Conservation (phyloP, 2,797 vertebrate species). For the Microctenopoma lineatum region DNA sequence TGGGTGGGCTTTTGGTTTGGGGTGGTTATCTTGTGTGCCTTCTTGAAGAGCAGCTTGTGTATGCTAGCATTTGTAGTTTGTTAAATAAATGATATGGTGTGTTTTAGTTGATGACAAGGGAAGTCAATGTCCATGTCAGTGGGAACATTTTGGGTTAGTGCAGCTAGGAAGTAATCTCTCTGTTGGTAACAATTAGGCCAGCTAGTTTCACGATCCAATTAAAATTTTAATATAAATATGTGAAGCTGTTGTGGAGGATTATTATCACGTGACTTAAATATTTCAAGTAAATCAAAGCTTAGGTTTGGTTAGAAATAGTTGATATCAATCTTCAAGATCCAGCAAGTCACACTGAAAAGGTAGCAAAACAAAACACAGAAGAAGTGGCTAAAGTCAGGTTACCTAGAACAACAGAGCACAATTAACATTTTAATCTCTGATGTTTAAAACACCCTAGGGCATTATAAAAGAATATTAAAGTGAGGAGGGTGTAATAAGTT, state of each 20-base stretch:
- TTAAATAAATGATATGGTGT: neutral
- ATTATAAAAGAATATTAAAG: slow-evolving; percentile 32
- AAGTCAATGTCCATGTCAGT: neutral
- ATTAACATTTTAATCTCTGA: slow-evolving; percentile 16
- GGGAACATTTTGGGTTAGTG: neutral
- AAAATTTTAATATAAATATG: neutral
- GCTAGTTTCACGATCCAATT: neutral
- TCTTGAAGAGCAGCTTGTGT: neutral
- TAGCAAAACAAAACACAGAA: neutral
- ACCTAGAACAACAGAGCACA: slow-evolving; percentile 7
- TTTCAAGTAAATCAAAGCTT: neutral
- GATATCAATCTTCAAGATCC: neutral
- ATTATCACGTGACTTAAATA: neutral
- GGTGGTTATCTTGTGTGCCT: slow-evolving; percentile 7
- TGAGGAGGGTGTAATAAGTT: slow-evolving; percentile 5
- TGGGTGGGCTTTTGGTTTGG: slow-evolving; percentile 53
- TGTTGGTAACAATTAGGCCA: neutral
- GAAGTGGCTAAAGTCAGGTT: neutral
- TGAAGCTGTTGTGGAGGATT: neutral
- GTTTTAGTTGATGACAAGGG: neutral
- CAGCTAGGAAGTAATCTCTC: neutral
- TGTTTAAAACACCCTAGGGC: slow-evolving; percentile 14
- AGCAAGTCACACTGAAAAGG: neutral
- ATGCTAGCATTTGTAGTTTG: neutral
- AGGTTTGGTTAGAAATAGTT: neutral